Base-by-base conservation (phyloP, 2,888 invertebrate genomes). In the Xylota segnis region DNA sequence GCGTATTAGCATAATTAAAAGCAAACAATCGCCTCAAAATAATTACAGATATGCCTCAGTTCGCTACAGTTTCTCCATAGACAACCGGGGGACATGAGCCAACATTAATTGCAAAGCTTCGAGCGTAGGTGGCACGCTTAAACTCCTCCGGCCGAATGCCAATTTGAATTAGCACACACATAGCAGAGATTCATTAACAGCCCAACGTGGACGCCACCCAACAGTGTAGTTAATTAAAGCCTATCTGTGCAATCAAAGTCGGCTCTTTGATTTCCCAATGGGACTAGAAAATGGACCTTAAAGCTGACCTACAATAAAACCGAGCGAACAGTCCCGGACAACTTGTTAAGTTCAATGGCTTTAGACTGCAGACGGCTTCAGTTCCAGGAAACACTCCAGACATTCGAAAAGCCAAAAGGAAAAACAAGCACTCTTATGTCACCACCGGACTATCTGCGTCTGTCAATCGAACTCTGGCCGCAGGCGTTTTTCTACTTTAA, bases 311-410 rank as follows among this genome's bases (percentile, higher is more conserved):
- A n/a, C n/a, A n/a, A n/a, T n/a, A n/a, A n/a, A n/a, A n/a, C n/a
- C n/a, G n/a, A n/a, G n/a, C n/a, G n/a, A n/a, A n/a, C n/a, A n/a
- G n/a, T 23, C 23, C 3, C 18, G 34, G n/a, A 58, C 40, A 76
- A 65, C 72, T 59, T 61, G 54, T 56, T 27, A 34, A 65, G 77
- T 77, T 82, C 77, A 82, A 43, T 65, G 82, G 71, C 82, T 56
- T 47, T 47, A 66, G 47, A 68, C 58, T 23, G 58, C 58, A 65
- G 74, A 81, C 75, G 32, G 56, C 70, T 76, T 63, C 47, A 76
- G 65, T 82, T 70, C 70, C 63, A 68, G 32, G 63, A 63, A 63
- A 56, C 47, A 56, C 4, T 47, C 37, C 56, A 76, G 70, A 76
- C 70, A 68, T 68, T 45, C 18, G 16, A 61, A 77, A 58, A 29